Conservation (phyloP, 1,140 invertebrate species). For the Dinothrombium tinctorium region DNA sequence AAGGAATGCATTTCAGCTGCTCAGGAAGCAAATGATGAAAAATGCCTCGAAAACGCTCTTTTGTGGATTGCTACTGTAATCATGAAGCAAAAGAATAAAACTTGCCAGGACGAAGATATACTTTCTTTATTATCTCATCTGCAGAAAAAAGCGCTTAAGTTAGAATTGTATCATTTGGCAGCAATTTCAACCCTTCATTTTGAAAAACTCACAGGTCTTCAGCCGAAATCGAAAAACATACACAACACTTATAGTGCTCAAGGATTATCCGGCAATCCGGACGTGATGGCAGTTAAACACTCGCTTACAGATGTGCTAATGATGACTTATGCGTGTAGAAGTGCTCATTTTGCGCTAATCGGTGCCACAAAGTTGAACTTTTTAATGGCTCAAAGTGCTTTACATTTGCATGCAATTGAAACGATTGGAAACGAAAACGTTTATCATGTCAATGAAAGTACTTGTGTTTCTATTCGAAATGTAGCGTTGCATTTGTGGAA, state of each 20-base stretch:
- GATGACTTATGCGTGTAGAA: slow-evolving; percentile 4
- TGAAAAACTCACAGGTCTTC: background rate
- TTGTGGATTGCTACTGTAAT: slow-evolving; percentile 8
- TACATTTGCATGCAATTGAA: slow-evolving; percentile 10
- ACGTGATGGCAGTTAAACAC: slow-evolving; percentile 9
- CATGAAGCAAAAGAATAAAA: background rate
- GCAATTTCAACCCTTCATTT: background rate
- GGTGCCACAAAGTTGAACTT: slow-evolving; percentile 6
- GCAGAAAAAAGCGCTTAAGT: background rate
- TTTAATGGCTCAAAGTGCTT: slow-evolving; percentile 5
- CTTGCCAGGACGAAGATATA: slow-evolving; percentile 6
- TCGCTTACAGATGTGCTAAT: slow-evolving; percentile 10
- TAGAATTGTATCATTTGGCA: background rate
- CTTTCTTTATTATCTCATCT: slow-evolving; percentile 2
- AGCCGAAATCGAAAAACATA: background rate
- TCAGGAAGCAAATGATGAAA: slow-evolving; percentile 11
- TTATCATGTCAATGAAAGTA: slow-evolving; percentile 9
- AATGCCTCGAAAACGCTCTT: slow-evolving; percentile 10
- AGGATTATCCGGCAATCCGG: background rate
- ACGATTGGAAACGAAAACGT: slow-evolving; percentile 7
- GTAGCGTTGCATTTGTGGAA: slow-evolving; percentile 9
- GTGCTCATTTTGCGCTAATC: slow-evolving; percentile 7
- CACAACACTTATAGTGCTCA: background rate
- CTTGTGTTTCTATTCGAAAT: slow-evolving; percentile 8
- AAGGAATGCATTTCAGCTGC: slow-evolving; percentile 11